A percentile compares a stretch with the other conserved stretches of the same genome.
Conservation (phyloP, 2,113 vertebrate species). For the Strix uralensis region DNA sequence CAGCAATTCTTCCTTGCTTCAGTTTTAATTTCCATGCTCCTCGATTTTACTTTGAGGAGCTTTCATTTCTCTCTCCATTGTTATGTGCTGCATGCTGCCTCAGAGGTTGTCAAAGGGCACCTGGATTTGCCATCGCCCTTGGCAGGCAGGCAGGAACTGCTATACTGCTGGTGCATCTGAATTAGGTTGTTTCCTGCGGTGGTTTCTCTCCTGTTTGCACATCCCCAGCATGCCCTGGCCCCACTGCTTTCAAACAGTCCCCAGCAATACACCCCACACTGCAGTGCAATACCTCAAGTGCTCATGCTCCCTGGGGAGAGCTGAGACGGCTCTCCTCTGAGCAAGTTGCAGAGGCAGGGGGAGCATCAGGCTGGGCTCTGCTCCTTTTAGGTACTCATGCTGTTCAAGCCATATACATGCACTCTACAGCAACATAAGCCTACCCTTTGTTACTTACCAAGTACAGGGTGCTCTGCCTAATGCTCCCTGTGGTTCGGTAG, state of each 20-base stretch:
- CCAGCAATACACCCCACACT: background rate
- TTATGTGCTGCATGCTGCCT: background rate
- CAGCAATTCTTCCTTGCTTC: background rate
- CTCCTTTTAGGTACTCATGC: background rate
- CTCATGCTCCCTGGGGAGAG: background rate
- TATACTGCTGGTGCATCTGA: background rate
- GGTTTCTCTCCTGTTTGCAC: background rate
- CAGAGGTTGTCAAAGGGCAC: background rate
- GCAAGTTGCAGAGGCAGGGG: background rate
- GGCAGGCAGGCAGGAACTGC: background rate
- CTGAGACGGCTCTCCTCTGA: background rate
- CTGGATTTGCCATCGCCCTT: background rate
- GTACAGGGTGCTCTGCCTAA: background rate
- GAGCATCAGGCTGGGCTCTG: background rate
- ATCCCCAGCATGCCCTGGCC: background rate
- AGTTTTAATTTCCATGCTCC: background rate
- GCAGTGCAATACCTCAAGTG: rapidly evolving
- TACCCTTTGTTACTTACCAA: background rate
- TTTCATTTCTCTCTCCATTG: background rate
- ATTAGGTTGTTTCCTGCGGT: background rate
- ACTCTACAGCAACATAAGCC: background rate
- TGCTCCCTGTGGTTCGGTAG: background rate
- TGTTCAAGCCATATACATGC: background rate
- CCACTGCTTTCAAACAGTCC: background rate
- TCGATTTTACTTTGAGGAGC: background rate